phyloP scores from a whole-genome alignment of 2,797 vertebrate species.

The Pseudochirops corinnae region DNA sequence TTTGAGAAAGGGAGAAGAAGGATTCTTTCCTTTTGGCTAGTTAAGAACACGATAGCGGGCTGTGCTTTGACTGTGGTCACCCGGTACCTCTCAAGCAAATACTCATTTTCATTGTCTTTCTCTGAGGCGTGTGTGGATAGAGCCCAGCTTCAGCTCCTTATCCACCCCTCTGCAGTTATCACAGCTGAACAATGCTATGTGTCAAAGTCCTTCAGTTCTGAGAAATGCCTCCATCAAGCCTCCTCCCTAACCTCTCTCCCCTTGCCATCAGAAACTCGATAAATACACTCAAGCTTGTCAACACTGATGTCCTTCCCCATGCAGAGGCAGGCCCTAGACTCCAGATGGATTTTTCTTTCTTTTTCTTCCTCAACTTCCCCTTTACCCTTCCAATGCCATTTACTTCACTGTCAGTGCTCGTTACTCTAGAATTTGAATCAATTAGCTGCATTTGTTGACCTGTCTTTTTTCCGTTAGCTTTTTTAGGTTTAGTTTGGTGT shows the following conservation, averaged over 20 bases:
- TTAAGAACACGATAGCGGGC: background rate
- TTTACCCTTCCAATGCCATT: slow-evolving; percentile 11
- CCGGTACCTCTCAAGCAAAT: slow-evolving; percentile 46
- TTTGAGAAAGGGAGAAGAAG: slow-evolving; percentile 50
- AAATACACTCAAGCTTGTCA: slow-evolving; percentile 31
- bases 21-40: background rate
- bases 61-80: background rate
- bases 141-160: slow-evolving; percentile 56
- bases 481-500: background rate
- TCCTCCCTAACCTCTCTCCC: slow-evolving; percentile 46
- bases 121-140: slow-evolving; percentile 36
- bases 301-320: slow-evolving; percentile 37
- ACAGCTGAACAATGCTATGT: slow-evolving; percentile 35
- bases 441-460: slow-evolving; percentile 20
- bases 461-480: background rate
- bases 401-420: slow-evolving; percentile 2
- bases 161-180: slow-evolving; percentile 47
- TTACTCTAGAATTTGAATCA: slow-evolving; percentile 1
- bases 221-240: slow-evolving; percentile 46
- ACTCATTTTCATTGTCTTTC: slow-evolving; percentile 58
- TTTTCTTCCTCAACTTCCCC: slow-evolving; percentile 39
- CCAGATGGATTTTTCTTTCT: background rate
- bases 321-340: slow-evolving; percentile 38
- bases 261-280: slow-evolving; percentile 43
- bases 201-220: slow-evolving; percentile 58